Evolutionary conservation across 2,113 vertebrate species (phyloP).

Genomic region (Neolamprologus devosi): DNA sequence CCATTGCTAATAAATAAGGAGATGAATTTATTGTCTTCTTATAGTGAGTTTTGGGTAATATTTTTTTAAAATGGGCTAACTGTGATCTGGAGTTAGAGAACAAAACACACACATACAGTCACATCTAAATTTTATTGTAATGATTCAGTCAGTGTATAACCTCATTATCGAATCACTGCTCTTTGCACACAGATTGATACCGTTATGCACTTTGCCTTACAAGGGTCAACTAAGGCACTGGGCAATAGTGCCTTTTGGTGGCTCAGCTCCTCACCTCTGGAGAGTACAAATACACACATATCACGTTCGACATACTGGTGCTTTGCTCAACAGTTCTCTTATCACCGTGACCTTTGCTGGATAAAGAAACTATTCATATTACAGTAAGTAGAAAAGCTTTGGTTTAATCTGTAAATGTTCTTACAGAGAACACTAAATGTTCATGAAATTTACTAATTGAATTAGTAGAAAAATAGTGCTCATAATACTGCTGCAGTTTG

Average conservation of each 20-base stretch:
- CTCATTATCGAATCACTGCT: not conserved
- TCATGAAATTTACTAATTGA: too few relatives aligned
- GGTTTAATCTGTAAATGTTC: too few relatives aligned
- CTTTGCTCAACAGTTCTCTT: not conserved
- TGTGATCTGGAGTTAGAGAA: not conserved
- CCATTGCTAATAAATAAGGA: not conserved
- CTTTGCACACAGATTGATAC: not conserved
- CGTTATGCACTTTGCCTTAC: not conserved
- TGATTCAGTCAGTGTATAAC: not conserved
- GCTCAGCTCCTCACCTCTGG: not conserved
- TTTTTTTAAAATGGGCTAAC: not conserved
- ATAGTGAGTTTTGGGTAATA: not conserved
- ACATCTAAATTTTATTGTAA: not conserved
- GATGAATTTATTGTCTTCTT: not conserved
- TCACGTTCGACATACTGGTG: not conserved
- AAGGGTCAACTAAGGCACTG: not conserved
- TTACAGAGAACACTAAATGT: too few relatives aligned
- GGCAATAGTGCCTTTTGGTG: not conserved
- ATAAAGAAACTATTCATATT: not conserved
- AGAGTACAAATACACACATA: not conserved
- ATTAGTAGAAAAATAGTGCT: too few relatives aligned
- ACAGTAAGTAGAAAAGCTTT: not conserved
- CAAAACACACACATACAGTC: not conserved
- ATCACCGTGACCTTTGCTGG: not conserved
- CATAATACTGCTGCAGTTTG: too few relatives aligned